These are phyloP conservation scores for Lordiphosa fenestrarum DNA, from an alignment of 2,888 invertebrate genomes.

Conservation along the genomic window DNA sequence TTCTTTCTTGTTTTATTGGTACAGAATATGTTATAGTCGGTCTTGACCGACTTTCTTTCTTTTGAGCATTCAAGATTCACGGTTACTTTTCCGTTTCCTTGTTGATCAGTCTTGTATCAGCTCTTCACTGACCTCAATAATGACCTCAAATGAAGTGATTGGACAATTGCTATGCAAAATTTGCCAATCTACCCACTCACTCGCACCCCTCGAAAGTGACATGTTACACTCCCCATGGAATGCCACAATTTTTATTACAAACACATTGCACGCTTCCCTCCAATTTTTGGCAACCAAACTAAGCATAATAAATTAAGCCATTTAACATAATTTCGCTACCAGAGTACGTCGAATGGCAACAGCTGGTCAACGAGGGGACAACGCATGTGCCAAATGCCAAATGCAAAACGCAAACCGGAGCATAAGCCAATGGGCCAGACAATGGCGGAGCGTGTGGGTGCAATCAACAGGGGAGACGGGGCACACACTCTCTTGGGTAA, in stretches of 20 bases:
- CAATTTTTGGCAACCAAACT: constrained; percentile 53
- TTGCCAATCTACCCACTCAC: background rate
- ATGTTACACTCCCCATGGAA: constrained; percentile 32
- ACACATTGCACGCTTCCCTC: constrained; percentile 42
- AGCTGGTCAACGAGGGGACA: constrained; percentile 70
- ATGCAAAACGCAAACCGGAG: constrained; percentile 19
- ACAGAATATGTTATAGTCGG: too few relatives aligned
- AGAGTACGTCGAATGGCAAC: constrained; percentile 42
- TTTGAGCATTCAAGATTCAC: too few relatives aligned
- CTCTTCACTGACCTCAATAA: too few relatives aligned
- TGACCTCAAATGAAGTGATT: too few relatives aligned
- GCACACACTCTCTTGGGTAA: constrained; percentile 31
- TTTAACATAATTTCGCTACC: constrained; percentile 74
- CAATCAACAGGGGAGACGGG: constrained; percentile 49
- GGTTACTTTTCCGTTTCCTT: too few relatives aligned
- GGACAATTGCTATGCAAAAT: too few relatives aligned
- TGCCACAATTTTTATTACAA: constrained; percentile 44
- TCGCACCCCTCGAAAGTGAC: constrained; percentile 20
- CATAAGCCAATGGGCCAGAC: constrained; percentile 39
- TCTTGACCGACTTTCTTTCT: too few relatives aligned
- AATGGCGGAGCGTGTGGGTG: constrained; percentile 66
- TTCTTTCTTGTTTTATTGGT: too few relatives aligned
- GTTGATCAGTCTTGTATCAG: too few relatives aligned
- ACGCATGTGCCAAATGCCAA: constrained; percentile 63
- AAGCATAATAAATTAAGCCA: constrained; percentile 72